Evolutionary conservation across 1,140 invertebrate genomes (phyloP), one percentile per base, ranked within the genome.

Genomic region (Drosophila albomicans): DNA sequence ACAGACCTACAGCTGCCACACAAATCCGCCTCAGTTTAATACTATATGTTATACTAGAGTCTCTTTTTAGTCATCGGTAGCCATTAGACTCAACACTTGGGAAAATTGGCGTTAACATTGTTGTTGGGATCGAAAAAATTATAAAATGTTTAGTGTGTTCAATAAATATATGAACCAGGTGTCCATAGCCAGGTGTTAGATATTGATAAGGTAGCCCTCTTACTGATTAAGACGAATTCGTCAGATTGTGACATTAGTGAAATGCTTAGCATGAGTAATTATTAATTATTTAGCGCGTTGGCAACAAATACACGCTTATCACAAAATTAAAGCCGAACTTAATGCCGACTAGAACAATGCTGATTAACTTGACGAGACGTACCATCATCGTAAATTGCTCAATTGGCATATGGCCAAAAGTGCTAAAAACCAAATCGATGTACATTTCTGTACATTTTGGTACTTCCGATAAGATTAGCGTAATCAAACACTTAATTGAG

Each of bases 131-230:
- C 30, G 10, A 45, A 54, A 56, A 73, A 61, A 69, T 72, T 78
- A 64, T 72, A 79, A 82, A 87, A 46, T 74, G 56, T 87, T 79
- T 79, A 84, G 48, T 71, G 71, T 78, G 65, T 41, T 66, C 66
- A 73, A 77, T 86, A 86, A 78, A 64, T 35, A 46, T 10, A 35
- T 43, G 59, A 88, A 75, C 84, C 84, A 87, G 84, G 84, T 87
- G 84, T 82, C 54, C 70, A 70, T 15, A 48, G 73, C 67, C 84
- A 87, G 84, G 84, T 87, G 84, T 84, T 54, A 62, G 59, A 74
- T 51, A 65, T 45, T 48, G 84, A 87, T 88, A 87, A 81, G 69
- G 46, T 25, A 28, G 8, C 20, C 49, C 41, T 68, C 30, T 58
- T 16, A 43, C 63, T 68, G 63, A 75, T 78, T 71, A 63, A 51